Base-by-base conservation (phyloP, 1,140 invertebrate genomes). In the Trachelipus rathkii region DNA sequence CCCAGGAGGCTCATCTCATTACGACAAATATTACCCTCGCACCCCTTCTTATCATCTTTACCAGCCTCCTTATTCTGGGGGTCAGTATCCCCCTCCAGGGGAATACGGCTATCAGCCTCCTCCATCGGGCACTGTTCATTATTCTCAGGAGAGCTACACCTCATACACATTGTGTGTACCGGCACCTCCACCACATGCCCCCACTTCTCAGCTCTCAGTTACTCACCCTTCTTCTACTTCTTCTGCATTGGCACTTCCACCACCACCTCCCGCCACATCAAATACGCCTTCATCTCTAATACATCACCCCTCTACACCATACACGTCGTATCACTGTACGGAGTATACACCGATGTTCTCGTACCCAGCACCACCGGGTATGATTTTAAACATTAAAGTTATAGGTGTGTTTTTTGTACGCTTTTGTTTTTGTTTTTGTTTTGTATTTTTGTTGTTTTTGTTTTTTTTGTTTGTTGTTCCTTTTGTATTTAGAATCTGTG, bases 251-350 rank as follows among this genome's bases (percentile, higher is more conserved):
- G 50, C 74, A 60, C 71, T 71, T 23, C 73, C 77, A 9, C 73
- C 77, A 0, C 67, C 72, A 43, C 71, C 72, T 53, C 73, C 76
- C 9, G 44, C 19, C 46, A 70, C 44, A 10, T 23, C 72, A 10
- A 43, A 53, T 13, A 23, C 43, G 4, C 73, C 77, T 10, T 44
- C 33, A 4, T 10, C n/a, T 21, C 67, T 44, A 15, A 53, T 23
- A 74, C 46, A 70, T 74, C 75, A 76, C 81, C 71, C 74, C 74
- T 72, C 77, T 60, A 72, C 77, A 73, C 46, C 78, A 44, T 77
- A 78, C 67, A 71, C 79, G 75, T 75, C 81, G 72, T 79, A 80
- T 75, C 76, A 80, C 79, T 77, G 79, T 78, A 73, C 79, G 77
- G 75, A 74, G 73, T 75, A 76, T 11, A 77, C 76, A 67, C 79